Base-by-base conservation (phyloP, 2,797 vertebrate genomes). In the Arvicola amphibius region DNA sequence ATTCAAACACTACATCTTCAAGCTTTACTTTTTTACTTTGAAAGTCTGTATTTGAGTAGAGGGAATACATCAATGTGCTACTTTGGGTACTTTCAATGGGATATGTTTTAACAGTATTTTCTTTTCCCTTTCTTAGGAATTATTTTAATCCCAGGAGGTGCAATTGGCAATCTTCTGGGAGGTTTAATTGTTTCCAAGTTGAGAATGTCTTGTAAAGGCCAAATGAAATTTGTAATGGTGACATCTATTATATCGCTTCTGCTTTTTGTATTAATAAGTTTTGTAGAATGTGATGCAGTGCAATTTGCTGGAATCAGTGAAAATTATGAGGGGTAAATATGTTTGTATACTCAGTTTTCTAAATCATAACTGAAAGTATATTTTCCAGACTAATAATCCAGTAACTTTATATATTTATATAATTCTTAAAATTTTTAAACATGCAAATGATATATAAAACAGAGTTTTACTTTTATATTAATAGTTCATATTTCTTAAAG, bases 261-360 rank as follows among this genome's bases (percentile, higher is more conserved):
- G 81, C 51, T 95, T 3, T 9, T 97, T 48, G 0, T 3, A 0
- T 5, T 91, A 76, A 0, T 91, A 37, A 2, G 73, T 43, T 92
- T 95, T 87, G 14, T 97, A 84, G 32, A 11, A 27, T 98, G 98
- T 92, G 40, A 94, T 16, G 27, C 97, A 88, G 71, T 46, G 7
- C 71, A 88, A 16, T 92, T 98, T 97, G 98, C 98, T 94, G 98
- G 98, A 17, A 96, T 98, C 91, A 98, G 14, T 81, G 95, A 96
- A 88, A 9, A 94, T 95, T 98, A 98, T 96, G 93, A 96, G 23
- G 91, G 96, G 98, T 98, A 97, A 98, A 69, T 98, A 96, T 81
- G 43, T 63, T 97, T 80, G 0, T 53, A 32, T 61, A 76, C 92
- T 94, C 25, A 11, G 92, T 46, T 87, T 95, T 92, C 48, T 85